These are phyloP conservation scores for Oscheius sp. DNA, from an alignment of 1,140 invertebrate species.

Conservation along the genomic window DNA sequence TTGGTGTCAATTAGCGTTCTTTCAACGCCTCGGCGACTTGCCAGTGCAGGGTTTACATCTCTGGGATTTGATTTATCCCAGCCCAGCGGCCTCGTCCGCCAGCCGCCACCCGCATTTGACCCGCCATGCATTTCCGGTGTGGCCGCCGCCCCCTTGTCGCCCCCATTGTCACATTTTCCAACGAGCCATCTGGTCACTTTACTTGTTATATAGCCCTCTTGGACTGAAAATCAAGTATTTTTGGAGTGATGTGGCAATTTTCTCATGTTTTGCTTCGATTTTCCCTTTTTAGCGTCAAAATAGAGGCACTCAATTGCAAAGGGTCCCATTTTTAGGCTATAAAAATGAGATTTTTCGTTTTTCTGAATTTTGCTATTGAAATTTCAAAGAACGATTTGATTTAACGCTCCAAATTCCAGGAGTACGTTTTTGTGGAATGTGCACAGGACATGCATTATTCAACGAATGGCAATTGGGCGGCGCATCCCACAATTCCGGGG, in stretches of 20 bases:
- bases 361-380: no score
- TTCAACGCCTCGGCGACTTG: neutral
- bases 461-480: no score
- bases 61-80: slow-evolving; percentile 9
- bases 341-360: no score
- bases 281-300: no score
- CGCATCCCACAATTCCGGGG: no score
- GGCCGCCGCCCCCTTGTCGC: neutral
- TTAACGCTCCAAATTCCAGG: no score
- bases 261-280: neutral
- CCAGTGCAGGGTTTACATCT: neutral
- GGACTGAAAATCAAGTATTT: neutral
- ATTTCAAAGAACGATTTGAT: no score
- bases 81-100: neutral
- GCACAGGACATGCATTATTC: no score
- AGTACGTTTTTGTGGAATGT: no score
- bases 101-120: neutral
- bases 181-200: neutral
- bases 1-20: slow-evolving; percentile 3
- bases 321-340: no score
- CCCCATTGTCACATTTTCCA: neutral
- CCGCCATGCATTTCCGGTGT: neutral
- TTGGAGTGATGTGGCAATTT: neutral
- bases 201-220: neutral
- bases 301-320: no score